Base-by-base conservation (phyloP, 2,113 vertebrate species). In the Lophura nycthemera region DNA sequence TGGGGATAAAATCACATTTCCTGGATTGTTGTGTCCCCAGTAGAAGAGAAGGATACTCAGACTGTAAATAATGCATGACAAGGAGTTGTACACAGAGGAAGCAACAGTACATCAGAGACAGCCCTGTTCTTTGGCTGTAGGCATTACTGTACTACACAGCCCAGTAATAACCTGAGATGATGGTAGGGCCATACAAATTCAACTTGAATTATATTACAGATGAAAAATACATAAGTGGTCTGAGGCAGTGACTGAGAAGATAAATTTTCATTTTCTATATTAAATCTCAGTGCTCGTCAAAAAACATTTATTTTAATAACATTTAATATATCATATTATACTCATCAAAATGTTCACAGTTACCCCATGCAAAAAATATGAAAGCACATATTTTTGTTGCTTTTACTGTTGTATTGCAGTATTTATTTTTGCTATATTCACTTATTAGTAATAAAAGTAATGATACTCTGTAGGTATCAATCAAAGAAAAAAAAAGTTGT, bases 231-330 rank as follows among this genome's bases (percentile, higher is more conserved):
- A 21, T 48, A 34, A 57, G 60, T 17, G 16, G 19, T 47, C 22
- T 4, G 3, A 86, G 16, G 29, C 3, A 6, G 50, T 0, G 1
- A 50, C 52, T 48, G 47, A 50, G 45, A 71, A 10, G 27, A 56
- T 6, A 36, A 10, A 1, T 29, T 74, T 78, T 36, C 8, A 7
- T 93, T 90, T 88, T 86, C 50, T n/a, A 42, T 38, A 45, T 70
- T 13, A 76, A 43, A 60, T 70, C 83, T 86, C 69, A 83, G 29
- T 34, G 67, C 52, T 21, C 4, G 1, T 7, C 20, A 43, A 76
- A 36, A 59, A 76, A 48, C 13, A 0, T 11, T 74, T 88, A 19
- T 90, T 80, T 21, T 56, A 73, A 83, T 67, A 64, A 40, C 48
- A 52, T 25, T 32, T 76, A 61, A 50, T 50, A 30, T 12, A 29